Conservation (phyloP, 2,888 invertebrate species). For the Oscheius sp. region DNA sequence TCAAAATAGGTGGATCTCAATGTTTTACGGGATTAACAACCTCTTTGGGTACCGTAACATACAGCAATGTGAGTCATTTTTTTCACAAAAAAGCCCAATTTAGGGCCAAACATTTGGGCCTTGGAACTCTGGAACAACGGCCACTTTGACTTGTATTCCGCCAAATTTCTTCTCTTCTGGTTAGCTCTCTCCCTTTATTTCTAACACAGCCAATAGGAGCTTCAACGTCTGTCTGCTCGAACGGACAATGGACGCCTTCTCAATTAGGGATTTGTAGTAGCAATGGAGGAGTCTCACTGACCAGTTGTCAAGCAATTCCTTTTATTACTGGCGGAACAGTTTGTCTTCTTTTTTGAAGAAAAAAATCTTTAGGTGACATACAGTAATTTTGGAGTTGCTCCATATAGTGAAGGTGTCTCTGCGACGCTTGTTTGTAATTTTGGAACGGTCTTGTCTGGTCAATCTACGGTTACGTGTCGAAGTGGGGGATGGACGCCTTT, state of each 20-base stretch:
- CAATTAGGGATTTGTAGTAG: constrained; percentile 39
- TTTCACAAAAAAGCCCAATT: neutral
- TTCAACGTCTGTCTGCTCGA: neutral
- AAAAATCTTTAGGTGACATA: constrained; percentile 33
- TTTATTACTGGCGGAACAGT: constrained; percentile 17
- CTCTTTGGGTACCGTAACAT: constrained; percentile 5
- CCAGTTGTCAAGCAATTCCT: constrained; percentile 27
- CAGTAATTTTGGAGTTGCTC: constrained; percentile 36
- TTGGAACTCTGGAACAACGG: constrained; percentile 14
- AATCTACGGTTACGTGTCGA: constrained; percentile 19
- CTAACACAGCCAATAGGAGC: too few species aligned
- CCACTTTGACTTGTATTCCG: neutral
- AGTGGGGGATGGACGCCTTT: constrained; percentile 30
- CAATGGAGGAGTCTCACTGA: neutral
- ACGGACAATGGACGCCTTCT: constrained; percentile 41
- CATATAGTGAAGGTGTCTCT: constrained; percentile 47
- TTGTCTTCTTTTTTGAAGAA: neutral
- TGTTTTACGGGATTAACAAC: constrained; percentile 10
- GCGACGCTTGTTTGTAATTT: constrained; percentile 53
- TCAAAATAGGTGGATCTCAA: neutral
- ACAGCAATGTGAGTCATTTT: constrained; percentile 17
- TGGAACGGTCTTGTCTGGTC: constrained; percentile 41
- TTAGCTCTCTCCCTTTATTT: neutral
- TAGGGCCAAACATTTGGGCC: constrained; percentile 13
- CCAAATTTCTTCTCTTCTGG: neutral